Base-by-base conservation (phyloP, 2,797 vertebrate genomes). In the Masticophis lateralis region DNA sequence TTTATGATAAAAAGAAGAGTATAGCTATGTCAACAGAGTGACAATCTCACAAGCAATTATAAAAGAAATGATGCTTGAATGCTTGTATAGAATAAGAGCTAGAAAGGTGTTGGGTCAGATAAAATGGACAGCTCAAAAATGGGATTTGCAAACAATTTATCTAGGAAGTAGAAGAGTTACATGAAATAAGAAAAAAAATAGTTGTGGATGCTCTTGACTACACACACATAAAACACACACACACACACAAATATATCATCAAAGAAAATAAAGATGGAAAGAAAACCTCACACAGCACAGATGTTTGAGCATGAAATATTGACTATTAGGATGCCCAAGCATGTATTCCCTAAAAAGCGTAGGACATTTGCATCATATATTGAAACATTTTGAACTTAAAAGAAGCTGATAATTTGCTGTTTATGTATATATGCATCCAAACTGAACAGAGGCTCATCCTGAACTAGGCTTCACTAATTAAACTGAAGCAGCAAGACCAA, bases 81-180 rank as follows among this genome's bases (percentile, higher is more conserved):
- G 28, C 3, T 95, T 92, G 12, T 87, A 22, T 47, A 60, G 12
- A 55, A 51, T 60, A 69, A 69, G 3, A 9, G 4, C 53, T 88
- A 92, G 59, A 16, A 56, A 86, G 92, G 12, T 91, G 90, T 92
- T 37, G 90, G 43, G 51, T 8, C 86, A 79, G 20, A 92, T 5
- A 91, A 16, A 5, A 92, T 32, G 28, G 43, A 25, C 69, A 28
- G 13, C 66, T 91, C 90, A 91, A 32, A 93, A 94, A 59, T 59
- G 13, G 91, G 89, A 93, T 93, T 93, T 93, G 86, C 90, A 92
- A 13, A 43, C 8, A 92, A 5, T 59, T 92, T 91, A 95, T 86
- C 32, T 22, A 51, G 92, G 89, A 90, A 20, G 6, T 66, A 91
- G 2, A 25, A 92, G 28, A 91, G 87, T 1, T 86, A 14, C 2